Conservation (phyloP, 2,797 vertebrate genomes). For the Myripristis murdjan region DNA sequence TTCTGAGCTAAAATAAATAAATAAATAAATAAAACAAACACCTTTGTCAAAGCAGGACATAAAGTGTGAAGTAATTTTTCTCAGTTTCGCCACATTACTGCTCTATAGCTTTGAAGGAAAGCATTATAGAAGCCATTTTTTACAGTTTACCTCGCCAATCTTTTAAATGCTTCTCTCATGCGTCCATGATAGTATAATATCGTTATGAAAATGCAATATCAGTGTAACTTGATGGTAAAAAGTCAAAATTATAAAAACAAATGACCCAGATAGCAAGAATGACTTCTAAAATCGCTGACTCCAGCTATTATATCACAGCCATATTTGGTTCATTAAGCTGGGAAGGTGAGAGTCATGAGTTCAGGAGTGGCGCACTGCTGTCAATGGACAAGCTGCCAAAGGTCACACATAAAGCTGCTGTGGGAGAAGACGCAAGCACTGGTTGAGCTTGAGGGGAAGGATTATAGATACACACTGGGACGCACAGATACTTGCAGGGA, state of each 20-base stretch:
- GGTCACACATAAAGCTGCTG: constrained; percentile 71
- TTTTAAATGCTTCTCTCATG: constrained; percentile 1
- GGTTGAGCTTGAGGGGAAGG: background rate
- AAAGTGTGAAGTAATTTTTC: background rate
- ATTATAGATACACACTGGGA: background rate
- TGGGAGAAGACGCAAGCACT: constrained; percentile 38
- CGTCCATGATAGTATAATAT: constrained; percentile 13
- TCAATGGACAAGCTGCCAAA: constrained; percentile 69
- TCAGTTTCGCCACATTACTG: background rate
- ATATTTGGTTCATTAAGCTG: constrained; percentile 77
- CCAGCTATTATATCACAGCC: constrained; percentile 40
- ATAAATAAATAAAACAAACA: no score
- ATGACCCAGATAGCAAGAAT: constrained; percentile 68
- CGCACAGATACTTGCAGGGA: background rate
- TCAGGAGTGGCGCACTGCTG: constrained; percentile 62
- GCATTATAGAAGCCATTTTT: constrained; percentile 24
- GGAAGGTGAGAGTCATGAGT: constrained; percentile 75
- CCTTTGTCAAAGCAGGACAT: background rate
- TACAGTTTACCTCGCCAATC: background rate
- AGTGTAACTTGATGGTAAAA: constrained; percentile 46
- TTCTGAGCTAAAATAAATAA: background rate
- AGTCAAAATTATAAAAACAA: constrained; percentile 75
- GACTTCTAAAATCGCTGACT: constrained; percentile 78
- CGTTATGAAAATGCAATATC: constrained; percentile 41
- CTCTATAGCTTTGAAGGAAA: constrained; percentile 10